Base-by-base conservation (phyloP, 2,113 vertebrate genomes). In the Oncorhynchus tshawytscha region DNA sequence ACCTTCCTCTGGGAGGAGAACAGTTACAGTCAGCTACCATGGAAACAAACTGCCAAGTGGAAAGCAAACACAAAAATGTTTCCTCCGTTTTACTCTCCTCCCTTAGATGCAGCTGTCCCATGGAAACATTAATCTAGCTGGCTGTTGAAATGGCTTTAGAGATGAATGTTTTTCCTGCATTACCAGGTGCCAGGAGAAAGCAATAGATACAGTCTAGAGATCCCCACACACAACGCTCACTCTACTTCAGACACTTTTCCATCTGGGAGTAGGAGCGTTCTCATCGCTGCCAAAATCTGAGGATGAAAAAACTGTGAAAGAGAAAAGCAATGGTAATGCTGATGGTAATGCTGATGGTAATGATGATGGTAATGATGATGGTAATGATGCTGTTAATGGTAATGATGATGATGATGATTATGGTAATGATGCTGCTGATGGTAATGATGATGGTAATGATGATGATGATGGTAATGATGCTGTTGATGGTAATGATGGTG, bases 121-220 rank as follows among this genome's bases (percentile, higher is more conserved):
- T 73, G 80, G 81, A 87, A 88, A 72, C 84, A 87, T 90, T 80
- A 89, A 87, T 91, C 90, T 82, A 90, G 78, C 82, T 81, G 86
- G 80, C 73, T 74, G 86, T 82, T 87, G 88, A 86, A 90, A 90
- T 82, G 83, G 84, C 76, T 82, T 71, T 15, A 75, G 85, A 91
- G 90, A 91, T 88, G 74, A 87, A 92, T 91, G 85, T 84, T 86
- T 86, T 86, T 84, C 80, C 88, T 85, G 88, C 88, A 89, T 92
- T 92, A 90, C 82, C 80, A 86, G 82, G 72, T 81, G 82, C 82
- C 79, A 74, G 76, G 31, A 73, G 77, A 78, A 71, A 83, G 85
- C 82, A 86, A 80, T 86, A 81, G 86, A 86, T 86, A 87, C 85
- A 85, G 71, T 71, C 76, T 70, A 67, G 59, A 68, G 72, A 81